Base-by-base conservation (phyloP, 2,888 invertebrate genomes). In the Parthenolecanium corni region DNA sequence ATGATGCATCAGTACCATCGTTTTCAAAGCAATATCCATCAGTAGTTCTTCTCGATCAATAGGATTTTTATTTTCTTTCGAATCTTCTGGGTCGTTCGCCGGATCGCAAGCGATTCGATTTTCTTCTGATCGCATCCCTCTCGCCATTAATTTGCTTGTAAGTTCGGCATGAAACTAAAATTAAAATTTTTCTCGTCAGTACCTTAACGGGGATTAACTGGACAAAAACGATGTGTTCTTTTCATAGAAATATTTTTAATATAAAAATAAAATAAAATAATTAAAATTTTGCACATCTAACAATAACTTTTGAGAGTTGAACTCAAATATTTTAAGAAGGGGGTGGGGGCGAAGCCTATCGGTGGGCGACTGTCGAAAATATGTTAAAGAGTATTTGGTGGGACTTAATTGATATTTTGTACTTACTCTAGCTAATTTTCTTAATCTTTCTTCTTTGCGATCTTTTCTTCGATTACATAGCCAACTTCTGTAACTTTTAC, bases 11-110 rank as follows among this genome's bases (percentile, higher is more conserved):
- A 83, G 73, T 12, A 77, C 78, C 44, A 83, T 77, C 0, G 83
- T 83, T 69, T 80, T 80, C 72, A 80, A 76, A 3, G 82, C 82
- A 5, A 83, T 78, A 58, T 81, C 79, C 25, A 83, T 72, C 46
- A 83, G 76, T 9, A 62, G 25, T 42, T 62, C 62, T 24, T 62
- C 52, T 21, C 52, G 62, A 51, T 62, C 62, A 23, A 52, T 20
- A 5, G 23, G 36, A 40, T 31, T 52, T 44, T 20, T 42, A n/a
- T 14, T 36, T 38, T 16, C 6, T 23, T 52, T 24, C 16, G 47
- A 11, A 21, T 51, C 23, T 21, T 61, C 51, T 51, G 49, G 46
- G 9, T 47, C 23, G 40, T 61, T 51, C 11, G 61, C 31, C 25
- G 18, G 21, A 25, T 49, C 51, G 44, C 42, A 25, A n/a, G 57